These are phyloP conservation scores for Sminthurides bifidus DNA, from an alignment of 1,140 invertebrate genomes.

Conservation along the genomic window DNA sequence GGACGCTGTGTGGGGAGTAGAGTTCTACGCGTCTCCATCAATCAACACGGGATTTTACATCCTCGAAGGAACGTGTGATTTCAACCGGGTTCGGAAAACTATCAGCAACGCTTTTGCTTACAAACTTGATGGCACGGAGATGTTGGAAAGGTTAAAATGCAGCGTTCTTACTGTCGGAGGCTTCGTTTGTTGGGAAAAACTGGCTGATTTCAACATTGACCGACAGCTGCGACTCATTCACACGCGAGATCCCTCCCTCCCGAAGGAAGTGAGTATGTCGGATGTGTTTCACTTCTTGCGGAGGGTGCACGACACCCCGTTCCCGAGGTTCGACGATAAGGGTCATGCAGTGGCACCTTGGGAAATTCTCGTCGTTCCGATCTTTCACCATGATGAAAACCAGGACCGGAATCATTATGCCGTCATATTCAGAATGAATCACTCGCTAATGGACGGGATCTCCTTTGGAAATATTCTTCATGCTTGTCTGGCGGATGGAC, in stretches of 20 bases:
- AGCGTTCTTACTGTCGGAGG: slow-evolving; percentile 12
- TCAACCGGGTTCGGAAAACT: slow-evolving; percentile 14
- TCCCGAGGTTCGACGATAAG: neutral
- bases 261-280: slow-evolving; percentile 5
- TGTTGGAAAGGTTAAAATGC: slow-evolving; percentile 19
- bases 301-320: slow-evolving; percentile 20
- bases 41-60: slow-evolving; percentile 19
- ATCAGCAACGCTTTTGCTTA: slow-evolving; percentile 13
- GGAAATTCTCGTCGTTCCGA: slow-evolving; percentile 29
- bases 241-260: neutral
- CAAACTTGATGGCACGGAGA: slow-evolving; percentile 2
- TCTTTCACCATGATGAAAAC: slow-evolving; percentile 12
- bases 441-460: slow-evolving; percentile 19
- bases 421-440: slow-evolving; percentile 17
- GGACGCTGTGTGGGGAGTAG: slow-evolving; percentile 12
- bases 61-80: slow-evolving; percentile 22
- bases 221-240: slow-evolving; percentile 12
- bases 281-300: slow-evolving; percentile 23
- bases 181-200: slow-evolving; percentile 23
- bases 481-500: slow-evolving; percentile 19
- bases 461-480: slow-evolving; percentile 24
- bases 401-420: slow-evolving; percentile 4
- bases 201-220: slow-evolving; percentile 12
- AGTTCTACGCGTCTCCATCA: slow-evolving; percentile 8
- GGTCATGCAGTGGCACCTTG: slow-evolving; percentile 24